Percentiles rank a stretch among this genome's conserved stretches.
Conservation (phyloP, 2,797 vertebrate genomes). For the Petrocephalus sullivani region DNA sequence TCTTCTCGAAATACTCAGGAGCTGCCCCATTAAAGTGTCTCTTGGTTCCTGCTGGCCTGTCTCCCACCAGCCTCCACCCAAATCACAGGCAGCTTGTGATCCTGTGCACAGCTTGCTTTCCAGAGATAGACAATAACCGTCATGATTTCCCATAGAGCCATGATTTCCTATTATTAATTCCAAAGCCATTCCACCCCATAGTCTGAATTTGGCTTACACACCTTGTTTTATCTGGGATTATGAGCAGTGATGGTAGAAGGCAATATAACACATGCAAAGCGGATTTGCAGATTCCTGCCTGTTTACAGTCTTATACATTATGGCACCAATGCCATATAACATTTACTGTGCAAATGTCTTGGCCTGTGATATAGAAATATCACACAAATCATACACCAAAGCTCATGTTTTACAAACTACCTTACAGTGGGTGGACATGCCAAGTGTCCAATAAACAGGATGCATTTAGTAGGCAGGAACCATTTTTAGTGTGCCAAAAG, state of each 20-base stretch:
- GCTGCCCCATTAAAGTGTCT: not conserved
- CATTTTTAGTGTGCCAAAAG: not conserved
- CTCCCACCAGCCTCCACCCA: not conserved
- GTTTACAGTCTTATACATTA: not conserved
- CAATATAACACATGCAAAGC: slow-evolving; percentile 23
- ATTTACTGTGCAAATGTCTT: not conserved
- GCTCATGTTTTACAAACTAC: not conserved
- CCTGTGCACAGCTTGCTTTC: not conserved
- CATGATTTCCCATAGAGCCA: not conserved
- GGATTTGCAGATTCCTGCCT: slow-evolving; percentile 15
- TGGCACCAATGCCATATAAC: not conserved
- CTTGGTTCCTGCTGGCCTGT: not conserved
- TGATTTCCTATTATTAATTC: slow-evolving; percentile 10
- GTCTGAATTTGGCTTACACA: slow-evolving; percentile 14
- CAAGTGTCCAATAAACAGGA: not conserved
- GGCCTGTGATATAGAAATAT: not conserved
- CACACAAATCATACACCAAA: not conserved
- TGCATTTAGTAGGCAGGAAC: not conserved
- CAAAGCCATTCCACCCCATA: not conserved
- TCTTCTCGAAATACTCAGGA: not conserved
- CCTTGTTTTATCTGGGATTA: slow-evolving; percentile 25
- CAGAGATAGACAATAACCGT: not conserved
- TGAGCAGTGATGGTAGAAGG: not conserved
- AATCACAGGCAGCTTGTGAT: not conserved
- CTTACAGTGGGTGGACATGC: not conserved